phyloP scores from a whole-genome alignment of 30 jellyfish, hydroid and myxozoan species.

The Pelagia noctiluca region DNA sequence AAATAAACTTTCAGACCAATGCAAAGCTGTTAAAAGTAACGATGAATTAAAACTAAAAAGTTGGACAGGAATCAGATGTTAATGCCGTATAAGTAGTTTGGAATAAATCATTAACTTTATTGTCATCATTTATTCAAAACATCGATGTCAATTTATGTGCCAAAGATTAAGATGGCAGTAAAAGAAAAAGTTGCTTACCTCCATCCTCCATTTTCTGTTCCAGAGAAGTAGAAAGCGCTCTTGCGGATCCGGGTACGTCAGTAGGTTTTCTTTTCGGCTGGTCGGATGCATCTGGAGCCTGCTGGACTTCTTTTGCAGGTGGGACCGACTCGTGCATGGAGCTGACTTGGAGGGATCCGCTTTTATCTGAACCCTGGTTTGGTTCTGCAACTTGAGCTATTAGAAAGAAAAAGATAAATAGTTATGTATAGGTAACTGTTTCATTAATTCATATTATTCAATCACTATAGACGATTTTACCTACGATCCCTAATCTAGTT shows the following conservation, averaged over 20 bases:
- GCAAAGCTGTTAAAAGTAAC: no score
- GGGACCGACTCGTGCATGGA: neutral
- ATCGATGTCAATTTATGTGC: no score
- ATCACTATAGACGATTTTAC: no score
- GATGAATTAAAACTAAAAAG: no score
- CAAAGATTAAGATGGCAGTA: no score
- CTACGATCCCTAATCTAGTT: no score
- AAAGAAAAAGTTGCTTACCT: constrained; percentile 30
- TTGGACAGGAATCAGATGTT: no score
- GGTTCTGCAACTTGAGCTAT: neutral
- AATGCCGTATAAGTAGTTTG: no score
- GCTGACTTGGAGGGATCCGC: constrained; percentile 73
- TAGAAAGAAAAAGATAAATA: neutral
- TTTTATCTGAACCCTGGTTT: constrained; percentile 44
- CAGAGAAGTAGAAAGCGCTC: constrained; percentile 67
- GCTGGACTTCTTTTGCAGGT: constrained; percentile 7
- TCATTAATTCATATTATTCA: no score
- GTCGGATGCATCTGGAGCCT: neutral
- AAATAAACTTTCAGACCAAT: no score
- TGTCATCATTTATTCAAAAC: no score
- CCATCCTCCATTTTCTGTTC: constrained; percentile 70
- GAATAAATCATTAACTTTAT: no score
- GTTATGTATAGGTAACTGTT: neutral
- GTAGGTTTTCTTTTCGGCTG: neutral
- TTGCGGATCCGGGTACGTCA: constrained; percentile 74